Evolutionary conservation across 2,888 invertebrate species (phyloP), one percentile per base, ranked within the genome.

Genomic region (Julus scandinavius): DNA sequence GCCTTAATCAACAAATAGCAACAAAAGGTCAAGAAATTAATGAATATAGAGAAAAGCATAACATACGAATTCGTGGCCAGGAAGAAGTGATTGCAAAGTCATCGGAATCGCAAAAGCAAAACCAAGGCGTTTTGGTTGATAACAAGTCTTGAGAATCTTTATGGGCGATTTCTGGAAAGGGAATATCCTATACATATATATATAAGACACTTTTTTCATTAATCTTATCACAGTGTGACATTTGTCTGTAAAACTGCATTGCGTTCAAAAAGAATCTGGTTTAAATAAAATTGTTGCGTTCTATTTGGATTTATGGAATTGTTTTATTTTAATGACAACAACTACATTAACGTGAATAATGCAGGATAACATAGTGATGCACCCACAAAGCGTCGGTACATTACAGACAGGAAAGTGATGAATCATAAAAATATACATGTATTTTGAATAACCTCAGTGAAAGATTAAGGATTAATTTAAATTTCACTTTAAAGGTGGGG

Each of bases 11-110:
- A 89, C 96, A 98, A 92, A 94, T 99, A 86, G 93, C 95, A 72
- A 95, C 95, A 91, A 98, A 98, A 93, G 98, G 98, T 0, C 93
- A 94, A 90, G 98, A 98, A 93, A 96, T 99, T 89, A 97, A 98
- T 92, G 96, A 96, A 90, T 99, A 96, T 92, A 96, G 97, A 92
- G 97, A 97, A 91, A 95, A 96, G 91, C 95, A 98, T 92, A 97
- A 97, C 92, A 97, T 98, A 91, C 95, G 95, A 91, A 95, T 98
- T 91, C 95, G 96, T 91, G 96, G 95, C 11, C 94, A 94, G 90
- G 95, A 89, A n/a, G 89, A 89, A 17, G 29, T 85, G 38, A 41
- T 87, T 15, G 88, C 88, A 9, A 86, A 89, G 72, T 54, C 88
- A 58, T 63, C 88, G 13, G 89, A 89, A 54, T 86, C 88, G 38